Base-by-base conservation (phyloP, 2,888 invertebrate species). In the Geophilus truncorum region DNA sequence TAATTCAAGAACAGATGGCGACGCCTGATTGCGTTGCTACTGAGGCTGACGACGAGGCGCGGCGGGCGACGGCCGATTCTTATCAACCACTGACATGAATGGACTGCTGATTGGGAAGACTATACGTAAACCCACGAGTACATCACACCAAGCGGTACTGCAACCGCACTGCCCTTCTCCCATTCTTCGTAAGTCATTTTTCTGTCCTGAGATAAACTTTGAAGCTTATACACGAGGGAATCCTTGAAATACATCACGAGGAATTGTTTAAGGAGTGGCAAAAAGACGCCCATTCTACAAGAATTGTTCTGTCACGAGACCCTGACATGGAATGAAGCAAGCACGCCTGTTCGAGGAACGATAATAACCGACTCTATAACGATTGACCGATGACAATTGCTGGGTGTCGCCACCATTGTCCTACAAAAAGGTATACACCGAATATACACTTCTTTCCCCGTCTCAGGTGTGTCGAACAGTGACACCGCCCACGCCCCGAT, bases 1-100 rank as follows among this genome's bases (percentile, higher is more conserved):
- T 77, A 36, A 77, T 77, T 77, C 77, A 77, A 36, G 77, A 34
- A 36, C 77, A 36, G 77, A 77, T 34, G 77, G 77, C 77, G 77
- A 77, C 70, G 70, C 70, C 70, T 70, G 70, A 70, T 70, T 70
- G 70, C 70, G 70, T 70, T 70, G 70, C 70, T 70, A 70, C 36
- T 36, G 77, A 36, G 77, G 77, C 77, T 77, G 77, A 77, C 36
- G 77, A 36, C 32, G 77, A 77, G 77, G 77, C 77, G 77, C 77
- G 77, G 36, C 70, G 70, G 70, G 70, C 70, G 70, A 70, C 70
- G 70, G 28, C 25, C 70, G 70, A 70, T 70, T 70, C 70, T 70
- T 70, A 70, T 70, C 70, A 70, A 70, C 70, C 70, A 70, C 70
- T 70, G 70, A 70, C 70, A 70, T 70, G 70, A 70, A 70, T 70